Evolutionary conservation across 53 echinoderm and acorn worm genomes (phyloP).

Genomic region (Temnopleurus reevesii): DNA sequence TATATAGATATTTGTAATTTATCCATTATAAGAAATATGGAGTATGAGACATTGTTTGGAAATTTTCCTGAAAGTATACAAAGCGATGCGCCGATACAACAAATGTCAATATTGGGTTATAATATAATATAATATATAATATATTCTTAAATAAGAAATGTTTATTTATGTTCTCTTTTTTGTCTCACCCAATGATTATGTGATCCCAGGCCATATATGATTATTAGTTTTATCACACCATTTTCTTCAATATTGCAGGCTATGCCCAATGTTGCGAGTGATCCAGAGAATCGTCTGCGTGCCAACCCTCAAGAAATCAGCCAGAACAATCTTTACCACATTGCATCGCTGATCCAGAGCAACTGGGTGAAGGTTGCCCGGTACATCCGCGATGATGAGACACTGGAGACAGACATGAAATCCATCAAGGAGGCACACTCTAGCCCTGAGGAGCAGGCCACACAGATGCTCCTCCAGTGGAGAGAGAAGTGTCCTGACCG

Average conservation of each 20-base stretch:
- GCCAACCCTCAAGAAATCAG: slow-evolving; percentile 72
- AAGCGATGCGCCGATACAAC: too few relatives aligned
- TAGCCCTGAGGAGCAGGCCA: slow-evolving; percentile 88
- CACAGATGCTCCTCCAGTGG: slow-evolving; percentile 98
- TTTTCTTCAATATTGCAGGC: slow-evolving; percentile 30
- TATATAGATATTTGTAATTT: too few relatives aligned
- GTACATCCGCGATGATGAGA: slow-evolving; percentile 86
- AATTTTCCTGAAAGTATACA: too few relatives aligned
- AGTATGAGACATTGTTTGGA: too few relatives aligned
- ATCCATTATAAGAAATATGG: too few relatives aligned
- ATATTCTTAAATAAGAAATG: too few relatives aligned
- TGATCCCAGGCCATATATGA: too few relatives aligned
- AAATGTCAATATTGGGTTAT: too few relatives aligned
- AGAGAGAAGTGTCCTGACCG: slow-evolving; percentile 91
- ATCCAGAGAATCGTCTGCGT: slow-evolving; percentile 69
- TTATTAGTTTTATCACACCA: too few relatives aligned
- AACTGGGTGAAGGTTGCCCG: slow-evolving; percentile 97
- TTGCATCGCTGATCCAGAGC: slow-evolving; percentile 90
- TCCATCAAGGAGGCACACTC: slow-evolving; percentile 75
- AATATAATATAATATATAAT: too few relatives aligned
- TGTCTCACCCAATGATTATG: too few relatives aligned
- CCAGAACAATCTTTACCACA: slow-evolving; percentile 86
- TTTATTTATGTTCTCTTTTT: too few relatives aligned
- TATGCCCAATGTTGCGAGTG: slow-evolving; percentile 54
- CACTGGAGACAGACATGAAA: slow-evolving; percentile 84